Evolutionary conservation across 2,888 invertebrate species (phyloP), one percentile per base, ranked within the genome.

Genomic region (Patella pellucida): DNA sequence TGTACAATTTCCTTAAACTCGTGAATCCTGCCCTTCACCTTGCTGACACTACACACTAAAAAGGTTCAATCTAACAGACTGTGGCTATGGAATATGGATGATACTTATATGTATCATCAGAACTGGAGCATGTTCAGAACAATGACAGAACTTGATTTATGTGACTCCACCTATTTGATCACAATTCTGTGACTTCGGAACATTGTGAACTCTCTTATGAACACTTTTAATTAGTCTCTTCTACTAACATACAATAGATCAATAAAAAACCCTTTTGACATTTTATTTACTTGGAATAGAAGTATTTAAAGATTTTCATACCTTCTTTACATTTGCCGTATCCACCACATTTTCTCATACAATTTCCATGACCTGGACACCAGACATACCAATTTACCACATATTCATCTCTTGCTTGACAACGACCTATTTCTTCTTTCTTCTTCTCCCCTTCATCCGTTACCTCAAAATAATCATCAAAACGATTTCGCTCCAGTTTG

Each of bases 351-450:
- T 81, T 83, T n/a, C 88, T 69, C 62, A 72, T 78, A 80, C 88
- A 89, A 81, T 89, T 89, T 12, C 87, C 86, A 75, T 83, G 84
- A 12, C 88, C 88, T 15, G 88, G 88, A 78, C 88, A 89, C 85
- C 86, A 89, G 82, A 89, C 78, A 79, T 89, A 88, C 87, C 88
- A 87, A 78, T 87, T 87, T 27, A 89, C 88, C 7, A 86, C 87
- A 79, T 86, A 87, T 76, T 86, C 87, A 78, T 89, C 87, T 54
- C 86, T 75, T 1, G 78, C 76, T 67, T 78, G 74, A 31, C 83
- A 80, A 41, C 79, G 75, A 41, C 82, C 81, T 41, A 89, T 82
- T 67, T 77, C 52, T 16, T 78, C 78, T 41, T 81, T 78, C 68
- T 81, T 82, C 67, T 78, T 75, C 76, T 69, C 74, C 0, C 88